Percentiles rank a stretch among this genome's conserved stretches.
Evolutionary conservation across 1,140 invertebrate genomes (phyloP).

Genomic region (Drosophila mayri): DNA sequence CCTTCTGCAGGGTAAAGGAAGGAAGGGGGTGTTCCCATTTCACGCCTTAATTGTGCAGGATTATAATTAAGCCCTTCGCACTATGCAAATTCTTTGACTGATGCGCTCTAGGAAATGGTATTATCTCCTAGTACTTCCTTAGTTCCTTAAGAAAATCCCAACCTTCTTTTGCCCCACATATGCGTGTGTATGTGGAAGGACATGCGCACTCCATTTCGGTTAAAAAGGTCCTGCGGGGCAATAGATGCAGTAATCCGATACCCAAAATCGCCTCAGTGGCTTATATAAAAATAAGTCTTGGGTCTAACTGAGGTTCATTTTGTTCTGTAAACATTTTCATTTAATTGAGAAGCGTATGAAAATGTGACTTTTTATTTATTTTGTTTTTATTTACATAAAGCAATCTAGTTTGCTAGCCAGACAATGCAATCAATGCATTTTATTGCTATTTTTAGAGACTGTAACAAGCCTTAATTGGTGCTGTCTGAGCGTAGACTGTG

Average conservation of each 20-base stretch:
- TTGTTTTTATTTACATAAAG: not conserved
- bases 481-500: conserved; percentile 21
- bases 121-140: conserved; percentile 22
- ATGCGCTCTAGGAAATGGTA: conserved; percentile 10
- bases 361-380: not conserved
- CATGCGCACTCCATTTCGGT: conserved; percentile 71
- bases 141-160: conserved; percentile 6
- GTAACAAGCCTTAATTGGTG: conserved; percentile 44
- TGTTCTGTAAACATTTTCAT: conserved; percentile 19
- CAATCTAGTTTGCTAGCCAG: conserved; percentile 5
- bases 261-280: conserved; percentile 20
- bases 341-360: too few species aligned
- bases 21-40: not conserved
- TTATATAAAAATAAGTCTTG: conserved; percentile 58
- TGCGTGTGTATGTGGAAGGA: conserved; percentile 57
- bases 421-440: conserved; percentile 46
- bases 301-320: not conserved
- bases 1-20: not conserved
- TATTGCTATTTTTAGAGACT: conserved; percentile 30
- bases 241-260: conserved; percentile 49
- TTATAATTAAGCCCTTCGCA: conserved; percentile 11
- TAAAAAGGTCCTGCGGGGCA: conserved; percentile 44
- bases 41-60: conserved; percentile 12
- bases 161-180: conserved; percentile 4
- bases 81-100: not conserved